These are phyloP conservation scores for Melolontha melolontha DNA, from an alignment of 2,888 invertebrate species.

Conservation along the genomic window DNA sequence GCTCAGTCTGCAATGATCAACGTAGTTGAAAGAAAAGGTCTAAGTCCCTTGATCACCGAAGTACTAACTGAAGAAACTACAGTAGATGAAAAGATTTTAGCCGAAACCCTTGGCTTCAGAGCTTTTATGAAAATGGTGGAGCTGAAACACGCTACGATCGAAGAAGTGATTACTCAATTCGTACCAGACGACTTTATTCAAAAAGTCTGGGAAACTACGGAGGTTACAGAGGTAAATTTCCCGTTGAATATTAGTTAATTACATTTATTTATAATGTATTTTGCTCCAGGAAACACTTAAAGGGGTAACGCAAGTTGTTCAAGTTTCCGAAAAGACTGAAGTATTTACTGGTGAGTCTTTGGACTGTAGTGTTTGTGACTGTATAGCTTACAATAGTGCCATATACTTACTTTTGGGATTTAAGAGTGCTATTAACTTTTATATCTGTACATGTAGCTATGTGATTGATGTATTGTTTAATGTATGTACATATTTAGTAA, in stretches of 20 bases:
- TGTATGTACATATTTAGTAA: conserved; percentile 13
- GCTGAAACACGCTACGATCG: conserved; percentile 82
- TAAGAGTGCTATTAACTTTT: conserved; percentile 25
- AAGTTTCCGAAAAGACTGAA: conserved; percentile 65
- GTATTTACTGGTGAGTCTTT: conserved; percentile 64
- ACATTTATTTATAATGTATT: conserved; percentile 13
- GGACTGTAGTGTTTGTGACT: conserved; percentile 21
- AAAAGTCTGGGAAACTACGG: conserved; percentile 83
- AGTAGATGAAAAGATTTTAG: conserved; percentile 80
- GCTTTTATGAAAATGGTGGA: conserved; percentile 90
- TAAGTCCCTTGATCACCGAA: conserved; percentile 83
- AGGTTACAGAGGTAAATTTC: conserved; percentile 72
- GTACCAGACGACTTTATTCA: conserved; percentile 86
- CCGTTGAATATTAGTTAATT: neutral
- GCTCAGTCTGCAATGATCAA: conserved; percentile 88
- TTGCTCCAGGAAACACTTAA: conserved; percentile 61
- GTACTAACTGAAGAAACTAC: conserved; percentile 85
- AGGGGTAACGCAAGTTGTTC: conserved; percentile 64
- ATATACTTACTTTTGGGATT: conserved; percentile 30
- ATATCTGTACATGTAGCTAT: neutral
- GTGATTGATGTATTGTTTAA: conserved; percentile 17
- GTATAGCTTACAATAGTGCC: conserved; percentile 38
- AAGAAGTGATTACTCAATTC: conserved; percentile 86
- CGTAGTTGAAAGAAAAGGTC: conserved; percentile 85
- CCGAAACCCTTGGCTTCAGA: conserved; percentile 85